These are phyloP conservation scores for Lasioglossum albipes DNA, from an alignment of 1,140 invertebrate species.

Conservation along the genomic window DNA sequence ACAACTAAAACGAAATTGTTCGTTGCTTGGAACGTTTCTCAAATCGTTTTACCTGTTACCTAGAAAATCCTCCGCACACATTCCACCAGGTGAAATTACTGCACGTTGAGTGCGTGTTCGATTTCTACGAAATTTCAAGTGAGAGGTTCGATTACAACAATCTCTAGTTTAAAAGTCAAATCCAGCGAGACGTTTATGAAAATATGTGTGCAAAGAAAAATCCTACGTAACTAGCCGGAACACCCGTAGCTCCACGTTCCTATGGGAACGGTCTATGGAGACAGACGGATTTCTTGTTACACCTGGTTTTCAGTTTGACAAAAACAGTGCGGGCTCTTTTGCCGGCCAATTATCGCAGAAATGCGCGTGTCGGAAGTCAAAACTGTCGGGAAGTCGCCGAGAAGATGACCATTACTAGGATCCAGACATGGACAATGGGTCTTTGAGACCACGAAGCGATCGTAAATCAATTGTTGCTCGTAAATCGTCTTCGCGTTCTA, in stretches of 20 bases:
- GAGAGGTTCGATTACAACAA: too few relatives aligned
- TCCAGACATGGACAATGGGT: not conserved
- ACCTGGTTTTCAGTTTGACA: not conserved
- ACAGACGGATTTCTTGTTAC: not conserved
- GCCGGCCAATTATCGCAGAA: slow-evolving; percentile 12
- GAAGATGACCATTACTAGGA: not conserved
- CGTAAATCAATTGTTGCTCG: not conserved
- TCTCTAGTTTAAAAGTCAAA: too few relatives aligned
- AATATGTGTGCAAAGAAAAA: too few relatives aligned
- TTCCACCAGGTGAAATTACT: not conserved
- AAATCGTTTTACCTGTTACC: not conserved
- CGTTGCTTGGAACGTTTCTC: not conserved
- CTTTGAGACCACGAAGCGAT: not conserved
- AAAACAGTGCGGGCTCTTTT: not conserved
- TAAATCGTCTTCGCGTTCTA: not conserved
- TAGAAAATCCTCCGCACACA: not conserved
- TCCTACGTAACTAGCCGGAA: too few relatives aligned
- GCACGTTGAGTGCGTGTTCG: not conserved
- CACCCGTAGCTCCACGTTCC: too few relatives aligned
- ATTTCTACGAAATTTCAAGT: not conserved
- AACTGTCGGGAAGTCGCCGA: not conserved
- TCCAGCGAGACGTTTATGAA: too few relatives aligned
- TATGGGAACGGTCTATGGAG: too few relatives aligned
- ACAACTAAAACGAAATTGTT: not conserved
- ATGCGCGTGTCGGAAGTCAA: not conserved